Evolutionary conservation across 2,797 vertebrate genomes (phyloP).

Genomic region (Arnoldichthys spilopterus): DNA sequence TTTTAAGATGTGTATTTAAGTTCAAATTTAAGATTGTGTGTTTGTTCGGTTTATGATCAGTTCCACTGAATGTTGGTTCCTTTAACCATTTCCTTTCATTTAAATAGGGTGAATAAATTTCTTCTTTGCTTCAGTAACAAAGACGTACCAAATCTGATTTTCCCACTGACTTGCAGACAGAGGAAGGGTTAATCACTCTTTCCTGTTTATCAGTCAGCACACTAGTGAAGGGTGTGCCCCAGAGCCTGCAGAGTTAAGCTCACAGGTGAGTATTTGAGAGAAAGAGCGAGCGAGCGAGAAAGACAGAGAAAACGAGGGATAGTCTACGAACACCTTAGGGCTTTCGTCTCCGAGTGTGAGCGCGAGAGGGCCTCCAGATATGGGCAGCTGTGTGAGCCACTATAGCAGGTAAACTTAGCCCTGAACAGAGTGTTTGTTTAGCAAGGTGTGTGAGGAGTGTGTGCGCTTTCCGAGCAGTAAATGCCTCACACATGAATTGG

Average conservation of each 20-base stretch:
- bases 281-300: constrained; percentile 53
- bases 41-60: not conserved
- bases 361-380: constrained; percentile 50
- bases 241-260: constrained; percentile 78
- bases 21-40: no score
- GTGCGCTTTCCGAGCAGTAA: constrained; percentile 30
- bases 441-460: constrained; percentile 59
- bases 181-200: constrained; percentile 45
- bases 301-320: constrained; percentile 57
- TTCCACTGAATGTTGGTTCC: not conserved
- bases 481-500: constrained; percentile 35
- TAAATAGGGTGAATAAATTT: not conserved
- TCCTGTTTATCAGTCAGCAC: constrained; percentile 4
- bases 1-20: no score
- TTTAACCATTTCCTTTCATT: not conserved
- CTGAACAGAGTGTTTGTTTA: constrained; percentile 48
- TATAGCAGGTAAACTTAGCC: constrained; percentile 88
- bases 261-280: constrained; percentile 76
- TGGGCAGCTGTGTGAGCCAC: constrained; percentile 94
- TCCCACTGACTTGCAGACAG: not conserved
- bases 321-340: constrained; percentile 9
- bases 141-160: not conserved
- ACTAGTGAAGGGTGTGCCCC: constrained; percentile 43
- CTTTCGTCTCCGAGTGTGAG: constrained; percentile 1
- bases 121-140: not conserved